Conservation (phyloP, 2,888 invertebrate species). For the Macaria notata region DNA sequence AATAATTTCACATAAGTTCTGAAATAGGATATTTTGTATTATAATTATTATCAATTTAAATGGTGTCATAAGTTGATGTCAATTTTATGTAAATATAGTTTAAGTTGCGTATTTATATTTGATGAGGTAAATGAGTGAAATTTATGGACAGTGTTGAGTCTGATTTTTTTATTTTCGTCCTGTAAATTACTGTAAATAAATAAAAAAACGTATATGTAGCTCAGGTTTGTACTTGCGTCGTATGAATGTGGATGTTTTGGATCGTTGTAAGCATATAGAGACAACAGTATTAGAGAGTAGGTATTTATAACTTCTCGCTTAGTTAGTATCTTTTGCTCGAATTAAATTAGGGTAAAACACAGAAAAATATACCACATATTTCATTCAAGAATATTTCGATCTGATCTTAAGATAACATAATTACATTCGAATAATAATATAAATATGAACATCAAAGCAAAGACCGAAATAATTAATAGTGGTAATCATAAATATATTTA, state of each 20-base stretch:
- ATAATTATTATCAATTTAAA: conserved; percentile 46
- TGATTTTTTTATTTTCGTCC: conserved; percentile 38
- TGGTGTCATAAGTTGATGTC: conserved; percentile 54
- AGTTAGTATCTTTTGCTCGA: conserved; percentile 26
- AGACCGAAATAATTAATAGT: neutral
- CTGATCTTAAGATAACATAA: too few relatives aligned
- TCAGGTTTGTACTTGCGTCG: conserved; percentile 36
- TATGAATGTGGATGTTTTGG: conserved; percentile 62
- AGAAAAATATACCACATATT: too few relatives aligned
- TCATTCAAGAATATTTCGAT: too few relatives aligned
- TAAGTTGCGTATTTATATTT: conserved; percentile 62
- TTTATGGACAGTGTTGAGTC: conserved; percentile 41
- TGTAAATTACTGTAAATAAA: conserved; percentile 66
- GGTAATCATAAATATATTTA: too few relatives aligned
- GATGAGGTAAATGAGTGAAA: conserved; percentile 47
- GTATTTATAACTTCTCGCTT: conserved; percentile 53
- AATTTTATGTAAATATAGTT: conserved; percentile 69
- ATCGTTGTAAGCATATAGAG: conserved; percentile 59
- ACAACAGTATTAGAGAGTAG: conserved; percentile 68
- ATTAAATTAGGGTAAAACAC: conserved; percentile 4
- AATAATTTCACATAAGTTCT: conserved; percentile 47
- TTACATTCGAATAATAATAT: neutral
- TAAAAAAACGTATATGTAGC: conserved; percentile 30
- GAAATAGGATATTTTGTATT: conserved; percentile 51
- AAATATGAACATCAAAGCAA: conserved; percentile 2